phyloP scores from a whole-genome alignment of 2,113 vertebrate species.

The Saimiri boliviensis region DNA sequence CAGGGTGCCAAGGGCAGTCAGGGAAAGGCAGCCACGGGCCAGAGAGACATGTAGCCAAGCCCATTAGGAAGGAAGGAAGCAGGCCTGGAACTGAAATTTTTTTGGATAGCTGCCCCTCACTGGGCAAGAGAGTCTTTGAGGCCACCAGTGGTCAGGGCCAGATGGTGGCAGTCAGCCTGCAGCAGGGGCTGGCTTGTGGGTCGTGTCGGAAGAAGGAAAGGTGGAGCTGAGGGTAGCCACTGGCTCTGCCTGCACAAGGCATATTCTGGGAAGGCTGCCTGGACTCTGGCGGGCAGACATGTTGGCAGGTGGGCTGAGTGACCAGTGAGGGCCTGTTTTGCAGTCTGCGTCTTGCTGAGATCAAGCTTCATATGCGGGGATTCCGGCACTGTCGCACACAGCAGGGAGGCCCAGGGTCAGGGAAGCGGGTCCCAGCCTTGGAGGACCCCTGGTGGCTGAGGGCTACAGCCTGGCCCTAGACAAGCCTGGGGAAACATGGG shows the following conservation, averaged over 20 bases:
- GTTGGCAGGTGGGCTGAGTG: accelerated
- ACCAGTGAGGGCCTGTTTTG: not conserved
- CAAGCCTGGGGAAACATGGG: not conserved
- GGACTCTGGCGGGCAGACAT: not conserved
- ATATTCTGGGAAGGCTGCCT: accelerated
- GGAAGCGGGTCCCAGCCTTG: accelerated
- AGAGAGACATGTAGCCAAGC: accelerated
- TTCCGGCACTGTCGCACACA: accelerated
- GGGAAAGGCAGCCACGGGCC: not conserved
- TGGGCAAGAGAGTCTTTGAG: not conserved
- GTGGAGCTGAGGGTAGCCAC: not conserved
- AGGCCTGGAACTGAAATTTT: accelerated
- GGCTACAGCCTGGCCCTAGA: not conserved
- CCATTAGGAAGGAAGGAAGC: not conserved
- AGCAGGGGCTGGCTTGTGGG: not conserved
- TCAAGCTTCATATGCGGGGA: accelerated
- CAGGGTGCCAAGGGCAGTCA: not conserved
- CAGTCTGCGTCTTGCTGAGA: not conserved
- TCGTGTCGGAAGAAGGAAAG: not conserved
- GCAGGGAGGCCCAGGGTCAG: not conserved
- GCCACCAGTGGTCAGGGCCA: not conserved
- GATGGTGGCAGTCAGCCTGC: accelerated
- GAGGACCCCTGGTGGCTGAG: not conserved
- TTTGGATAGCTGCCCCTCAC: not conserved
- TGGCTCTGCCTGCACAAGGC: accelerated